phyloP scores from a whole-genome alignment of 2,113 vertebrate species.

The Sarotherodon lohbergeri region DNA sequence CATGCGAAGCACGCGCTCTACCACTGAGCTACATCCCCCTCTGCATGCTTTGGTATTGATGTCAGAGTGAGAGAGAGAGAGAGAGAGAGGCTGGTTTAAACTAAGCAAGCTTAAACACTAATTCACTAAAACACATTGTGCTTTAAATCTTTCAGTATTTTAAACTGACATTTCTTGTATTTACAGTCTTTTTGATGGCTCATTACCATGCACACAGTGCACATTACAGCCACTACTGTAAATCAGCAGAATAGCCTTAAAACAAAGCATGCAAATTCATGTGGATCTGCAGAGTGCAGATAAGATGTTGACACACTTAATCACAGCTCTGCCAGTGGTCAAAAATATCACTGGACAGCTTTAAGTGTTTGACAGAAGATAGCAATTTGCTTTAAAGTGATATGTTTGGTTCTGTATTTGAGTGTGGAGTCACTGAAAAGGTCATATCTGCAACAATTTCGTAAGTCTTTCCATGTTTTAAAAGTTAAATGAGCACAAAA shows the following conservation, averaged over 20 bases:
- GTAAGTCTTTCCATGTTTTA: neutral
- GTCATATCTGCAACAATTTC: neutral
- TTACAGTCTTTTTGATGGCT: neutral
- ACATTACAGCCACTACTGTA: neutral
- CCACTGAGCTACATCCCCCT: slow-evolving; percentile 74
- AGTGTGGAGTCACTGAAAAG: neutral
- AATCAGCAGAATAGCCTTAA: neutral
- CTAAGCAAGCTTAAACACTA: neutral
- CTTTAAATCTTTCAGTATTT: neutral
- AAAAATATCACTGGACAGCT: neutral
- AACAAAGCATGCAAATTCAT: neutral
- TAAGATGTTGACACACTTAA: neutral
- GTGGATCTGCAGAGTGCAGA: neutral
- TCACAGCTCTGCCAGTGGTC: neutral
- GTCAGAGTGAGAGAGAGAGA: neutral
- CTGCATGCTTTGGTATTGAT: rapidly evolving
- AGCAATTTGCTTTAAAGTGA: neutral
- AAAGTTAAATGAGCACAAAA: neutral
- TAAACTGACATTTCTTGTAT: neutral
- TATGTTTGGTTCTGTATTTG: neutral
- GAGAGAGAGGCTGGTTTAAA: neutral
- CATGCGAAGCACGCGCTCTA: slow-evolving; percentile 72
- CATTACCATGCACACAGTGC: neutral
- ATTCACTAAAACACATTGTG: neutral
- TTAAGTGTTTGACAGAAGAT: neutral